Base-by-base conservation (phyloP, 2,888 invertebrate genomes). In the Busseola fusca region DNA sequence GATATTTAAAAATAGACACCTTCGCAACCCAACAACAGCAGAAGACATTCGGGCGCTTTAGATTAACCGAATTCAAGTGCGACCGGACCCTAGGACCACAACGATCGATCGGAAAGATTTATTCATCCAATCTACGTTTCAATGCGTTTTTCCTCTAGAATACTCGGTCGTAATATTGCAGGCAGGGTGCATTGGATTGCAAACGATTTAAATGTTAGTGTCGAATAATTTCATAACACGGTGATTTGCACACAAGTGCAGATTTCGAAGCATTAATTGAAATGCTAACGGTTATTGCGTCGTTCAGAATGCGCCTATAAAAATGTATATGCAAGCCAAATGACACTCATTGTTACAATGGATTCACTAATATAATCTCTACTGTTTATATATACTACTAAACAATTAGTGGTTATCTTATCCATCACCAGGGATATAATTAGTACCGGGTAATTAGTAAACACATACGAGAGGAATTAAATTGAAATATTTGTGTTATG, bases 1-100 rank as follows among this genome's bases (percentile, higher is more conserved):
- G 66, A 77, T 67, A 54, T 72, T 67, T 81, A 81, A 83, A 84
- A 84, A 83, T 84, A 84, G 64, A 64, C 25, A 65, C 45, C 64
- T 73, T 78, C 58, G 79, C 64, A 76, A 75, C 68, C 62, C 60
- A 78, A 81, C 81, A 64, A 65, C 48, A 62, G 58, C 60, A 57
- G 21, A 70, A 76, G 60, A 81, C 60, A 65, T 67, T 74, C 65
- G 60, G 67, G 71, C 62, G 68, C 58, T 67, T 77, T 50, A 42
- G 54, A 80, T 72, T 72, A 72, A 74, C 69, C 69, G 64, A 69
- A 63, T 69, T 48, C 58, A 65, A 72, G 69, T 83, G 81, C 84
- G 83, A 74, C 69, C 79, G 76, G 60, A 81, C 69, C 63, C 27
- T 62, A 76, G 45, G 56, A 79, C 69, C 66, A 62, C 59, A 30